A percentile compares a stretch with the other conserved stretches of the same genome.
Conservation (phyloP, 2,797 vertebrate species). For the Pangasius sanitwongsei region DNA sequence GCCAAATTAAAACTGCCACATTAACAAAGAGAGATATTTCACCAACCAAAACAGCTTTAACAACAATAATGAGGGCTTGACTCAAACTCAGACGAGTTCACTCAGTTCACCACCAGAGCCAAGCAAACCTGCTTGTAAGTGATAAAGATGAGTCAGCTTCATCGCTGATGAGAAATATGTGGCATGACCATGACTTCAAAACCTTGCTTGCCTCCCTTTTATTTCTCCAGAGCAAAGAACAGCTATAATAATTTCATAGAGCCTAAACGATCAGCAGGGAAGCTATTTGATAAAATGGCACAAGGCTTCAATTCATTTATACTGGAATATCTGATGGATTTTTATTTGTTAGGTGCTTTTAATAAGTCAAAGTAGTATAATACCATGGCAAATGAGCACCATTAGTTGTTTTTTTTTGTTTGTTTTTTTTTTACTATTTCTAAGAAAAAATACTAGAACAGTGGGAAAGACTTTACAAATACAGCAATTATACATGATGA, state of each 20-base stretch:
- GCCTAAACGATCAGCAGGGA: not conserved
- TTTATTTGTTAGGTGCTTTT: constrained; percentile 21
- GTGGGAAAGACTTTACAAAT: not conserved
- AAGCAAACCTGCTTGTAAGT: constrained; percentile 18
- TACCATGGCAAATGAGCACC: not conserved
- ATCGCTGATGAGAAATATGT: not conserved
- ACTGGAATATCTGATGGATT: not conserved
- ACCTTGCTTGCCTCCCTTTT: not conserved
- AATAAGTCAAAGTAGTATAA: not conserved
- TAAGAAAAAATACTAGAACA: not conserved
- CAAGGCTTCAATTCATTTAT: not conserved
- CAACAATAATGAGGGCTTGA: constrained; percentile 4
- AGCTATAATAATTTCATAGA: not conserved
- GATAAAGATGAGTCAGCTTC: constrained; percentile 17
- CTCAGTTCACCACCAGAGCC: not conserved
- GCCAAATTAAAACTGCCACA: not conserved
- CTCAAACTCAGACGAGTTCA: not conserved
- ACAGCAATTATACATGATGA: not conserved
- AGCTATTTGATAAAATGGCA: not conserved
- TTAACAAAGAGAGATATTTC: constrained; percentile 5
- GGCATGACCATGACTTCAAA: constrained; percentile 1
- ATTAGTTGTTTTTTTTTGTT: not conserved
- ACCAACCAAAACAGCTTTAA: constrained; percentile 12
- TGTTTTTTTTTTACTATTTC: not conserved
- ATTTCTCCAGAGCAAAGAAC: not conserved